Conservation (phyloP, 2,113 vertebrate species). For the Elgaria multicarinata region DNA sequence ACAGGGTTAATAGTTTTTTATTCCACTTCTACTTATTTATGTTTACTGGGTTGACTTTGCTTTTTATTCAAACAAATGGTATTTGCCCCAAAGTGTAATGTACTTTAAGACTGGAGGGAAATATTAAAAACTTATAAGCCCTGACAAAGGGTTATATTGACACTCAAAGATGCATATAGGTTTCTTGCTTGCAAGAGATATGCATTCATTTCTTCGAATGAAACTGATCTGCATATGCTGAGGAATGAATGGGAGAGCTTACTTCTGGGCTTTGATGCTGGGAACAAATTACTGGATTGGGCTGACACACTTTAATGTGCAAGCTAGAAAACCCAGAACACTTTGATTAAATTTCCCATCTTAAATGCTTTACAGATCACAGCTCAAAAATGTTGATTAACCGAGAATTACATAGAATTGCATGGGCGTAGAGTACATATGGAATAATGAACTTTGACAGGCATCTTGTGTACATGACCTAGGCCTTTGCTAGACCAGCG, state of each 20-base stretch:
- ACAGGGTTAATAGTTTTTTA: neutral
- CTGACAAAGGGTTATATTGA: neutral
- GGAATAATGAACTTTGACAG: no score
- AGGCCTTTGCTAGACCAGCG: no score
- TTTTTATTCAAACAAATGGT: neutral
- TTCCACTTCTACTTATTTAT: neutral
- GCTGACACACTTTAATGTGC: neutral
- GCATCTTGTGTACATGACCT: no score
- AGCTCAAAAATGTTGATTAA: neutral
- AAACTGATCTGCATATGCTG: neutral
- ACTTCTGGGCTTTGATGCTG: neutral
- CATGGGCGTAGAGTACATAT: no score
- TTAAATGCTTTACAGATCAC: no score
- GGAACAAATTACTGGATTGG: neutral
- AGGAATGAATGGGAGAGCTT: neutral
- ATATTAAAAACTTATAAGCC: neutral
- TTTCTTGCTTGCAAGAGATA: neutral
- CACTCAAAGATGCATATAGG: neutral
- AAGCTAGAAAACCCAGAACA: neutral
- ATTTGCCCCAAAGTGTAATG: neutral
- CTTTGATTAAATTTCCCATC: neutral
- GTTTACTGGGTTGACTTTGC: neutral
- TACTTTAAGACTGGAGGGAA: neutral
- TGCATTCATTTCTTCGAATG: neutral
- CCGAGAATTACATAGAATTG: neutral